These are phyloP conservation scores for Conus canariensis DNA, from an alignment of 2,888 invertebrate species.

Conservation along the genomic window DNA sequence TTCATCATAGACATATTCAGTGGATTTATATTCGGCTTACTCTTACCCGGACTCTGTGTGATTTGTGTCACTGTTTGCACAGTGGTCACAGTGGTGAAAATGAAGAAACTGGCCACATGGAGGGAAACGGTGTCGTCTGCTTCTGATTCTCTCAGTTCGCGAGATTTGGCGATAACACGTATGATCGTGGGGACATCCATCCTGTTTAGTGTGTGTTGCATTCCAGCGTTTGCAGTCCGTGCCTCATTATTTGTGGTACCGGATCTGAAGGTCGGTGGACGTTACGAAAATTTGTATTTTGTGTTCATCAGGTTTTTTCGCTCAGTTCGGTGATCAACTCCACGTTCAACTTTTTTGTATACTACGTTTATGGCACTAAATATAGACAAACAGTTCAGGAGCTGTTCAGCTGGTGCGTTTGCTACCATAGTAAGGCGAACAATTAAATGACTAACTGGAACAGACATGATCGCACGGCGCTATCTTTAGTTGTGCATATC, in stretches of 20 bases:
- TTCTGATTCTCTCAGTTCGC: background rate
- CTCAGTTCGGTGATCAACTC: background rate
- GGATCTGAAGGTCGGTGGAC: background rate
- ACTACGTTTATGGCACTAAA: background rate
- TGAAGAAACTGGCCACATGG: background rate
- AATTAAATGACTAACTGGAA: too few relatives aligned
- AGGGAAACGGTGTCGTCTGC: slow-evolving; percentile 11
- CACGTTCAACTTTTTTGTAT: slow-evolving; percentile 1
- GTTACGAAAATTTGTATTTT: slow-evolving; percentile 1
- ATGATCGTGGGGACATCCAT: background rate
- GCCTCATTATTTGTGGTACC: background rate
- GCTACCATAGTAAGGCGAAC: too few relatives aligned
- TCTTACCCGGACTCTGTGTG: background rate
- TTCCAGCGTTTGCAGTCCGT: background rate
- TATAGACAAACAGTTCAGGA: background rate
- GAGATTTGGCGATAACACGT: slow-evolving; percentile 10
- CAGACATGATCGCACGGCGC: too few relatives aligned
- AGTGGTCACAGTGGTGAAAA: background rate
- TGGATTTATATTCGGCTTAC: background rate
- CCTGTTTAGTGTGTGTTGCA: background rate
- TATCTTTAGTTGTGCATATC: too few relatives aligned
- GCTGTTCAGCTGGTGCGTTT: background rate
- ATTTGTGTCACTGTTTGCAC: background rate
- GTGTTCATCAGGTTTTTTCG: too few relatives aligned
- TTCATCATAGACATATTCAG: too few relatives aligned